Base-by-base conservation (phyloP, 64 coral and sea anemone genomes). In the Hydrozoanthus tunicans region DNA sequence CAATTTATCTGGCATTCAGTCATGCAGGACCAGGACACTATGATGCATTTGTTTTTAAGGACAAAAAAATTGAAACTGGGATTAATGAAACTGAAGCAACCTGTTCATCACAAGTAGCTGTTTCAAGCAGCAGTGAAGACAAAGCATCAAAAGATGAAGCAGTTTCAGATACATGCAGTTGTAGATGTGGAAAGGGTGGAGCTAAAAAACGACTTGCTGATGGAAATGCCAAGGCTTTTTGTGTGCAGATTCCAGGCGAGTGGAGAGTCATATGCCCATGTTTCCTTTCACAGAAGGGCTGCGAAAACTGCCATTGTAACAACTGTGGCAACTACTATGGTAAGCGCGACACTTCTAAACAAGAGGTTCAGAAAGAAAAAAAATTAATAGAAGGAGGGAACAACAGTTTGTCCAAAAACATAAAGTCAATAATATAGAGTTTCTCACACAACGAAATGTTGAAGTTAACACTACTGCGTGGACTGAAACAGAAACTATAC, bases 301-400 rank as follows among this genome's bases (percentile, higher is more conserved):
- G 81, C 43, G 27, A 43, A 52, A 66, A 65, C 51, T 83, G 81
- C 51, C 63, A 83, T 20, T 83, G 55, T 5, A 65, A 64, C 9
- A 83, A 83, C 64, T 65, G 78, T 59, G 20, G 58, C 9, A 89
- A 89, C 56, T 89, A 89, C 56, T 89, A 89, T 89, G 85, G 85
- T 1, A 89, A 89, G 65, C 5, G 53, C 8, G 82, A 85, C 13
- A 26, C n/a, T 9, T 85, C 82, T 25, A 64, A 85, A 27, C 11
- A 0, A 85, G 64, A 64, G 64, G 62, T 52, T 62, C 59, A 61
- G 25, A 62, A 64, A n/a, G 13, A 14, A 8, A 66, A 85, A 26
- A 85, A 43, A 43, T 43, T 43, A 0, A 69, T n/a, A n/a, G 82
- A 63, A 85, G 62, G n/a, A 85, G 62, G 53, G 82, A 85, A 85